Evolutionary conservation across 2,888 invertebrate species (phyloP).

Genomic region (Cabera pusaria): DNA sequence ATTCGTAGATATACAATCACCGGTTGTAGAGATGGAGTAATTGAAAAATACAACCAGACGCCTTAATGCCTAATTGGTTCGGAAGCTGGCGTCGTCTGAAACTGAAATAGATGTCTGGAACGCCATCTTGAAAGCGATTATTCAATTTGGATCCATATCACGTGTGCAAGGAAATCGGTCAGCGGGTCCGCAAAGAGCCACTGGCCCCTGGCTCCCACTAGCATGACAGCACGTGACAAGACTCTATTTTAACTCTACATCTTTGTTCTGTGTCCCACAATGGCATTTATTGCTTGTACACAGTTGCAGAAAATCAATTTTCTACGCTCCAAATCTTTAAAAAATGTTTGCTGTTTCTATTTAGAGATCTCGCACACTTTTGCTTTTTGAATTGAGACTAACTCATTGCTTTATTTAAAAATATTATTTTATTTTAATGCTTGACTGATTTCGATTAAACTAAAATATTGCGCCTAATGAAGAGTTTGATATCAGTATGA

Average conservation of each 20-base stretch:
- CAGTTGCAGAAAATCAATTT: constrained; percentile 28
- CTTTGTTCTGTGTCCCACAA: constrained; percentile 45
- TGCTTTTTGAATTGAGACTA: too few species aligned
- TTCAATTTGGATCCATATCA: constrained; percentile 67
- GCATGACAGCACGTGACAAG: constrained; percentile 60
- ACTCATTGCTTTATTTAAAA: too few species aligned
- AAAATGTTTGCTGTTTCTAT: constrained; percentile 22
- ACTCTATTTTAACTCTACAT: constrained; percentile 45
- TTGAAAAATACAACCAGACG: constrained; percentile 10
- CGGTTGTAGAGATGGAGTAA: too few species aligned
- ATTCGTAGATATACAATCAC: too few species aligned
- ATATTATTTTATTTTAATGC: too few species aligned
- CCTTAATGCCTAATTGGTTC: constrained; percentile 30
- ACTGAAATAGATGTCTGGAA: constrained; percentile 25
- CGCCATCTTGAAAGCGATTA: constrained; percentile 63
- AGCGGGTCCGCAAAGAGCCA: constrained; percentile 47
- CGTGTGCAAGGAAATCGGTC: constrained; percentile 67
- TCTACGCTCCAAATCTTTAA: constrained; percentile 13
- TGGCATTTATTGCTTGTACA: constrained; percentile 30
- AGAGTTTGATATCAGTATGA: too few species aligned
- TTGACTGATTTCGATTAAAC: too few species aligned
- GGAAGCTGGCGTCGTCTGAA: constrained; percentile 18
- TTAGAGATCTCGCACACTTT: neutral
- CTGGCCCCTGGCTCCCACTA: constrained; percentile 40
- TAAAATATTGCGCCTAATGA: too few species aligned